Evolutionary conservation across 1,140 invertebrate species (phyloP), one percentile per base, ranked within the genome.

Genomic region (Dufourea novaeangliae): DNA sequence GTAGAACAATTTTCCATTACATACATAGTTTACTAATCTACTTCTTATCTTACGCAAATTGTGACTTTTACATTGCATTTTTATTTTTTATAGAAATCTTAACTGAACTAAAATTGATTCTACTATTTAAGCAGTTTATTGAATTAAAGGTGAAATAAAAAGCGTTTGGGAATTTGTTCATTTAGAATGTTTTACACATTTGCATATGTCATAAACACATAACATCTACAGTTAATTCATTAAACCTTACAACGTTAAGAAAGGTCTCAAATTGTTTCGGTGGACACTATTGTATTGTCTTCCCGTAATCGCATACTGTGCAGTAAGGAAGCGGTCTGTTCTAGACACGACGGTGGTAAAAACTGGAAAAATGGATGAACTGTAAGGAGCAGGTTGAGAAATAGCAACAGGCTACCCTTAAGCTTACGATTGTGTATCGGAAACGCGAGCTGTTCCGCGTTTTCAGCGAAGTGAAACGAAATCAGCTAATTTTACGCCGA

Each of bases 401-500:
- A 74, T 56, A 54, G 62, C 46, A 66, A 66, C 62, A 74, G 46
- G 61, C 37, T 27, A n/a, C 46, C 8, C 54, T 54, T n/a, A 54
- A 73, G 44, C 50, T n/a, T 20, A 32, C 7, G 39, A 41, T 17
- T 25, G 5, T 63, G 34, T 52, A 54, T 52, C 34, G 27, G 41
- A 63, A 50, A 52, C 32, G 34, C 12, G 22, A 64, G n/a, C 10
- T 22, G 22, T 20, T 37, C 22, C 32, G 6, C 20, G 62, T 8
- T 41, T 78, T 78, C 56, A 37, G 50, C 22, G 39, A 27, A 41
- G 2, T 4, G 6, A 37, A 56, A 32, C 50, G 63, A 27, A 61
- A 77, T 77, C 79, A 71, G 61, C 57, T 63, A 61, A 80, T 80
- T 29, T 27, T 12, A 27, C 54, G 59, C 46, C 52, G 27, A 34